A percentile compares a stretch with the other conserved stretches of the same genome.
Evolutionary conservation across 2,888 invertebrate genomes (phyloP).

Genomic region (Conomelus anceps): DNA sequence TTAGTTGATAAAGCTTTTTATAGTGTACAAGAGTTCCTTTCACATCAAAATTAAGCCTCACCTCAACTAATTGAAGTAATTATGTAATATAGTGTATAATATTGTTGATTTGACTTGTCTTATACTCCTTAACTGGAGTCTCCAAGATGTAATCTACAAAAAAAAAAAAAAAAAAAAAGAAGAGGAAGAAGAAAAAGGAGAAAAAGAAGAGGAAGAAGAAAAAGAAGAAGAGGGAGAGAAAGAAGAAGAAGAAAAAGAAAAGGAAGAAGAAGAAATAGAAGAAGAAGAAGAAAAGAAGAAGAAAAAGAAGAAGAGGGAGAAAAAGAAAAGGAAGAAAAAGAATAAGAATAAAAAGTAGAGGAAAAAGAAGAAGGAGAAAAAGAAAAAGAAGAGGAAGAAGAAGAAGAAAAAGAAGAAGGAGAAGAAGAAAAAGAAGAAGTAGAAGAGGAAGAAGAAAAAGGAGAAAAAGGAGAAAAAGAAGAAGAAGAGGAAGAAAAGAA

Average conservation of each 20-base stretch:
- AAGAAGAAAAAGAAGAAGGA: background rate
- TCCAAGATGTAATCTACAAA: too few relatives aligned
- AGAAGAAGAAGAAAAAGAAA: background rate
- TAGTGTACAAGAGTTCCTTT: too few relatives aligned
- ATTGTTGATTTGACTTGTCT: too few relatives aligned
- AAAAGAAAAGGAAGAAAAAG: background rate
- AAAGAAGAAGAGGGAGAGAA: background rate
- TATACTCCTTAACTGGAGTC: too few relatives aligned
- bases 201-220: background rate
- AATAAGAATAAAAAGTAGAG: background rate
- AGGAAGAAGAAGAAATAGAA: background rate
- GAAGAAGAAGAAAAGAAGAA: background rate
- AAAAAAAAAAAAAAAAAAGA: background rate
- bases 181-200: background rate
- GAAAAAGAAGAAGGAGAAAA: background rate
- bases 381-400: background rate
- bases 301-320: background rate
- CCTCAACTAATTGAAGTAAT: too few relatives aligned
- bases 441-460: background rate
- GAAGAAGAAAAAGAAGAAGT: background rate
- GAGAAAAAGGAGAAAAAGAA: too few relatives aligned
- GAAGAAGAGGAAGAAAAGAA: background rate
- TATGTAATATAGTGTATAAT: too few relatives aligned
- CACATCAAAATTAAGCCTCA: too few relatives aligned
- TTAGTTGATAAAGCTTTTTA: too few relatives aligned